phyloP scores from a whole-genome alignment of 1,140 invertebrate genomes.

The Drosophila gunungcola region DNA sequence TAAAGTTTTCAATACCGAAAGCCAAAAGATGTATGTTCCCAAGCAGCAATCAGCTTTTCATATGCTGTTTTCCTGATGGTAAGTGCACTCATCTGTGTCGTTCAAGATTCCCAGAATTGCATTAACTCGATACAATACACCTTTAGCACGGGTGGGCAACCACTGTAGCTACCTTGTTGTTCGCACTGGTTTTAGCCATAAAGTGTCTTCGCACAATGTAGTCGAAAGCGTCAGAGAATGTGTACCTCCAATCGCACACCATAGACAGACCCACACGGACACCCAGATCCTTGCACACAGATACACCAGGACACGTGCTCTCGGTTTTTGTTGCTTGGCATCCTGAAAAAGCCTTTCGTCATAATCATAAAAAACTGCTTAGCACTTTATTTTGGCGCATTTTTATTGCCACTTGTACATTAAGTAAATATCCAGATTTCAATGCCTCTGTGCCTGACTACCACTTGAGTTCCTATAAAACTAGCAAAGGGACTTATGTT shows the following conservation, averaged over 20 bases:
- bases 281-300: not conserved
- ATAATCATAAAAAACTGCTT: conserved; percentile 72
- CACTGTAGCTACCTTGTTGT: conserved; percentile 20
- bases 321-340: not conserved
- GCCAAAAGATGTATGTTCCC: too few relatives aligned
- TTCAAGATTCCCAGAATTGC: not conserved
- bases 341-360: conserved; percentile 48
- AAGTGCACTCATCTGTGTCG: not conserved
- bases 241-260: not conserved
- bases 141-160: not conserved
- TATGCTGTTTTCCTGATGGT: too few relatives aligned
- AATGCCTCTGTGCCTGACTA: conserved; percentile 4
- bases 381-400: conserved; percentile 52
- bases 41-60: not conserved
- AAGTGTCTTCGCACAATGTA: conserved; percentile 18
- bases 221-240: not conserved
- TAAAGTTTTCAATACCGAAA: too few relatives aligned
- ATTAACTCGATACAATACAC: not conserved
- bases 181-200: conserved; percentile 5
- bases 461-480: too few relatives aligned
- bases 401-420: conserved; percentile 53
- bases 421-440: conserved; percentile 52
- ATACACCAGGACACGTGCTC: not conserved
- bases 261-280: not conserved
- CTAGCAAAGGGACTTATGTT: too few relatives aligned